Percentiles rank a stretch among this genome's conserved stretches.
These are phyloP conservation scores for Galaxea fascicularis DNA, from an alignment of 92 coral and sea anemone genomes.

Conservation along the genomic window DNA sequence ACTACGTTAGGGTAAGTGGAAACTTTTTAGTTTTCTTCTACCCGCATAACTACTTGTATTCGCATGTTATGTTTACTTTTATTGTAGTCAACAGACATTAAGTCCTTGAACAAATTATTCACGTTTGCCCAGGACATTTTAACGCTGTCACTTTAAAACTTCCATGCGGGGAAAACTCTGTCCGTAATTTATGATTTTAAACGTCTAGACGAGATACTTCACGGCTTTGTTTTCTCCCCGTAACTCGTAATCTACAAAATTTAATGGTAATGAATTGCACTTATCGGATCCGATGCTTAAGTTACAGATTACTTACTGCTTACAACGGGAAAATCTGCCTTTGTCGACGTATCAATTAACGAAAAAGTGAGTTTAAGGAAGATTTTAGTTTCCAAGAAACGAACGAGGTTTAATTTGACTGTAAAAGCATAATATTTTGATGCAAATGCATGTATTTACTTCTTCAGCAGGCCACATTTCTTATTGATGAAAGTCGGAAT, in stretches of 20 bases:
- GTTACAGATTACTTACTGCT: neutral
- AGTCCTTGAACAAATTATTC: conserved; percentile 63
- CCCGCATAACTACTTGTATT: neutral
- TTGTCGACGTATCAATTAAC: neutral
- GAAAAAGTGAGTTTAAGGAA: neutral
- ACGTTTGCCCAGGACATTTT: conserved; percentile 42
- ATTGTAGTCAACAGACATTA: conserved; percentile 56
- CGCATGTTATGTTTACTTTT: conserved; percentile 4
- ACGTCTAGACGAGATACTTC: neutral
- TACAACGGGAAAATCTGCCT: neutral
- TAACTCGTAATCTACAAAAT: neutral
- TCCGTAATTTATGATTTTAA: neutral
- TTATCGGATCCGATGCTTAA: neutral
- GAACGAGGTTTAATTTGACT: conserved; percentile 23
- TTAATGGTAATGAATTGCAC: neutral
- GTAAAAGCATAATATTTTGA: conserved; percentile 32
- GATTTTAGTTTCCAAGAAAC: neutral
- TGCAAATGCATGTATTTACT: conserved; percentile 14
- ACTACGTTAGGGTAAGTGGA: conserved; percentile 97
- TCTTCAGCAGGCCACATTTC: conserved; percentile 1
- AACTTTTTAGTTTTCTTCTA: conserved; percentile 10
- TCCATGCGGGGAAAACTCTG: neutral
- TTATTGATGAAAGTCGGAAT: conserved; percentile 15
- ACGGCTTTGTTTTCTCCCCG: neutral
- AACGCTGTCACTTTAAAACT: conserved; percentile 1